Evolutionary conservation across 2,888 invertebrate genomes (phyloP).

Genomic region (Napeogenes inachia): DNA sequence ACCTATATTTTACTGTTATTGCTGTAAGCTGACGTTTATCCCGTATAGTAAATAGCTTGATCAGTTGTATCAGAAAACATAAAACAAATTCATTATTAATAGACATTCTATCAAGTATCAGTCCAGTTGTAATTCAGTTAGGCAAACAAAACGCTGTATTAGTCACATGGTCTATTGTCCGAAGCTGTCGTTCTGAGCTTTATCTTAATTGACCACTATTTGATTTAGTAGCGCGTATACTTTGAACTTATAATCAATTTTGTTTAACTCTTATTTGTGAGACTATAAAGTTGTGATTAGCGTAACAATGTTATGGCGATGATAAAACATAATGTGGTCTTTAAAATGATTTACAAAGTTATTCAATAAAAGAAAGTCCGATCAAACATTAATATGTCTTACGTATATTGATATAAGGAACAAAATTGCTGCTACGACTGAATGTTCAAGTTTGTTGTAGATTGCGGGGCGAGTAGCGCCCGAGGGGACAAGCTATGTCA

Average conservation of each 20-base stretch:
- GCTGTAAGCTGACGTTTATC: constrained; percentile 4
- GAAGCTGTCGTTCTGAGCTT: constrained; percentile 65
- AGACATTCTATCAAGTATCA: constrained; percentile 26
- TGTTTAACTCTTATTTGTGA: constrained; percentile 25
- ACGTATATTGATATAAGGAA: constrained; percentile 26
- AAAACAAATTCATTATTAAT: constrained; percentile 29
- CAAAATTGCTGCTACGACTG: constrained; percentile 9
- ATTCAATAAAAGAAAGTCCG: constrained; percentile 26
- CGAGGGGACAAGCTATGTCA: constrained; percentile 66
- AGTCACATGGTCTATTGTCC: constrained; percentile 71
- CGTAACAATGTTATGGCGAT: constrained; percentile 34
- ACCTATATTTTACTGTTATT: background rate
- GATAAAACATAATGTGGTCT: constrained; percentile 21
- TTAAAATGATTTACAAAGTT: constrained; percentile 32
- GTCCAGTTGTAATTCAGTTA: constrained; percentile 52
- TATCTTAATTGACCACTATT: constrained; percentile 76
- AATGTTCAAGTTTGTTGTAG: constrained; percentile 43
- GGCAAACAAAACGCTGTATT: constrained; percentile 68
- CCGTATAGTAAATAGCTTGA: background rate
- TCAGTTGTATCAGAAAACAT: constrained; percentile 19
- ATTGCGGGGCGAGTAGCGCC: constrained; percentile 51
- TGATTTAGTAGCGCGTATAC: constrained; percentile 63
- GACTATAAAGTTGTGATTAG: constrained; percentile 36
- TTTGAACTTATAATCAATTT: constrained; percentile 34
- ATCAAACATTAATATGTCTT: constrained; percentile 34